Evolutionary conservation across 2,797 vertebrate genomes (phyloP), one percentile per base, ranked within the genome.

Genomic region (Halcyon badia): DNA sequence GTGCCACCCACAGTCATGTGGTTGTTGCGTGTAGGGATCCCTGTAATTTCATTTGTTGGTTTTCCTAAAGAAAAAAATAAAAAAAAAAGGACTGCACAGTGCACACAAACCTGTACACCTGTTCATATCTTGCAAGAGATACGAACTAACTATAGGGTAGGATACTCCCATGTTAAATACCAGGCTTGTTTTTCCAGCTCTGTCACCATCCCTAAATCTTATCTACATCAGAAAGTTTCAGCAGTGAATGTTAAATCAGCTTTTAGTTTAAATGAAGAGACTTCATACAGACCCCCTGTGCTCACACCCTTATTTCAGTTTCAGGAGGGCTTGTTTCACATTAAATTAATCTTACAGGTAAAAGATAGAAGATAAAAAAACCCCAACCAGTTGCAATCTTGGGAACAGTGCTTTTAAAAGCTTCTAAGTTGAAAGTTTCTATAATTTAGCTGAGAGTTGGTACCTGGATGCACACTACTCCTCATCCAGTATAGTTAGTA

Each of bases 181-280:
- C 35, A 57, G 66, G 73, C 91, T 89, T 75, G 73, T 89, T 95
- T 95, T 93, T 87, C 90, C 90, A 92, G 77, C 46, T 87, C 51
- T 90, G 48, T 90, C 73, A 39, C 62, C 76, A 72, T 96, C 70
- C 73, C 87, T 89, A 84, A 65, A 64, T 69, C 80, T 89, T 94
- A 82, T n/a, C 96, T 82, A 25, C 33, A 66, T 51, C 54, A 90
- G 61, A 90, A 95, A 42, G 61, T 77, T 72, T 83, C 42, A 76
- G 28, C 16, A 19, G 33, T 60, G 62, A 82, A 73, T 58, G 15
- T 62, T 81, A 83, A 49, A 70, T 93, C 31, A 26, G 3, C 61
- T 95, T 84, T 77, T 44, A 82, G 46, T 69, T 90, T 72, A 68
- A 79, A 92, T 84, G 56, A 90, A 62, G 22, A 75, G 62, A 49